Percentiles rank a stretch among this genome's conserved stretches.
Evolutionary conservation across 2,888 invertebrate species (phyloP).

Genomic region (Machimus atricapillus): DNA sequence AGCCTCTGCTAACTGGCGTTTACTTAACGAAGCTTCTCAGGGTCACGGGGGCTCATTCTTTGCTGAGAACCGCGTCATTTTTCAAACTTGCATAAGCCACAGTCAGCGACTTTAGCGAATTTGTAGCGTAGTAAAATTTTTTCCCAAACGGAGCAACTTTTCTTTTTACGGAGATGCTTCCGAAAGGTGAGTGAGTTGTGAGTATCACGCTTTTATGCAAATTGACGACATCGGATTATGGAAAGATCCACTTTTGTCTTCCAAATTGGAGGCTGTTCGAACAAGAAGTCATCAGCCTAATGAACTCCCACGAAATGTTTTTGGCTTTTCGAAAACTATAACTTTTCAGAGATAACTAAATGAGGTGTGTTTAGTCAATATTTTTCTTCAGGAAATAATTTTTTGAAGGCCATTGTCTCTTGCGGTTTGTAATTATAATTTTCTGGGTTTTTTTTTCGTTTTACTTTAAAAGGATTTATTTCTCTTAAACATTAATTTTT

Average conservation of each 20-base stretch:
- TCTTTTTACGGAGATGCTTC: neutral
- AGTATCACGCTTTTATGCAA: neutral
- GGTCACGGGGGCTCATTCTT: neutral
- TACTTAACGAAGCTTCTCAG: neutral
- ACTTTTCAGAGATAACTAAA: neutral
- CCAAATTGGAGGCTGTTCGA: neutral
- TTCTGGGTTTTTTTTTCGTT: neutral
- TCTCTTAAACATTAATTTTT: too few species aligned
- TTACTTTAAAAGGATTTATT: neutral
- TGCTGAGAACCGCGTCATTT: neutral
- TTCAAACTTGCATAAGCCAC: neutral
- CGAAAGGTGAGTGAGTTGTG: neutral
- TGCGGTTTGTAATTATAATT: neutral
- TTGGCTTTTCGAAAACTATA: neutral
- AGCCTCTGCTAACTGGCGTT: neutral
- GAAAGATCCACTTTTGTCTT: neutral
- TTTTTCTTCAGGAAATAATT: neutral
- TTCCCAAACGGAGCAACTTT: neutral
- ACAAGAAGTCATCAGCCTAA: neutral
- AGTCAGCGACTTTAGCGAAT: neutral
- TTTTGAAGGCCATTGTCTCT: neutral
- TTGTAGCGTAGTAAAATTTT: neutral
- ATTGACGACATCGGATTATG: neutral
- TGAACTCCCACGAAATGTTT: neutral
- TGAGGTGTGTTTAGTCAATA: neutral